These are phyloP conservation scores for Siderastrea radians DNA, from an alignment of 92 coral and sea anemone species.

Conservation along the genomic window DNA sequence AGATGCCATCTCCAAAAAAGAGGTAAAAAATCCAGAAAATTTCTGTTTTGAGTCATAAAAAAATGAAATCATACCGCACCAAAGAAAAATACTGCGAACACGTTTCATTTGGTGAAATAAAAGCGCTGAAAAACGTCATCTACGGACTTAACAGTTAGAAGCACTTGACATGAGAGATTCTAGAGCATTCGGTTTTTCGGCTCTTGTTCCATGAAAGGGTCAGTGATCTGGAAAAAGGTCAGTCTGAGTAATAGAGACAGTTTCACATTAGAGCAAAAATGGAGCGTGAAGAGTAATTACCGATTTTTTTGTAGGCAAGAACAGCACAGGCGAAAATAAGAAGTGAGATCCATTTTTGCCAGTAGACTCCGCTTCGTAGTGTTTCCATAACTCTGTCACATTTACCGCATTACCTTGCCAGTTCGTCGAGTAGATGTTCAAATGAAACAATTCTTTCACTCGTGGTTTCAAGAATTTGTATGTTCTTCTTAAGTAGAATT, in stretches of 20 bases:
- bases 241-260: background rate
- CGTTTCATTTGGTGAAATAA: too few species aligned
- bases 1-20: too few species aligned
- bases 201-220: background rate
- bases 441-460: background rate
- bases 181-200: too few species aligned
- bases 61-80: too few species aligned
- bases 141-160: too few species aligned
- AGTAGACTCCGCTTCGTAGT: background rate
- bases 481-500: background rate
- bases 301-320: conserved; percentile 29
- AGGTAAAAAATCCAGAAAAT: too few species aligned
- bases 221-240: conserved; percentile 13
- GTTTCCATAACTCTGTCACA: conserved; percentile 18
- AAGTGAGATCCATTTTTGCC: conserved; percentile 16
- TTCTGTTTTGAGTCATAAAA: too few species aligned
- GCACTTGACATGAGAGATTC: too few species aligned
- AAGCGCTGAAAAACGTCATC: too few species aligned
- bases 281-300: conserved; percentile 2
- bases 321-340: conserved; percentile 24
- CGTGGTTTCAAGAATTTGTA: background rate
- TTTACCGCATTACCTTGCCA: conserved; percentile 1
- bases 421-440: background rate
- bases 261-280: background rate
- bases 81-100: too few species aligned